Conservation (phyloP, 1,140 invertebrate species). For the Ephestia elutella region DNA sequence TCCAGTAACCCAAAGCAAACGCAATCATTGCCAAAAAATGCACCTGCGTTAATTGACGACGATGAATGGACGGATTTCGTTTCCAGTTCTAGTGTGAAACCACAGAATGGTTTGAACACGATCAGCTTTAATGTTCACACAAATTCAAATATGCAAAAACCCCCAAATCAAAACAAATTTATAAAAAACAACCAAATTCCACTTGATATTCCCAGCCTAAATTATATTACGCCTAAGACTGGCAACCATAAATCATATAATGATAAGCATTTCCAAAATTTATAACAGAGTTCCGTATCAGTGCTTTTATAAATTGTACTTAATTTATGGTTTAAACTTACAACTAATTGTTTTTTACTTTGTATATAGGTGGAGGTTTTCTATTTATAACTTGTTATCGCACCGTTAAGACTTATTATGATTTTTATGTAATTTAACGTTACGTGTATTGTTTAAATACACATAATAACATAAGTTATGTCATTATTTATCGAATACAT, state of each 20-base stretch:
- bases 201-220: constrained; percentile 57
- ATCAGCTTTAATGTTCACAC: constrained; percentile 66
- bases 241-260: constrained; percentile 40
- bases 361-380: constrained; percentile 40
- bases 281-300: constrained; percentile 53
- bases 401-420: not conserved
- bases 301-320: constrained; percentile 34
- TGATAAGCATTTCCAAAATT: constrained; percentile 68
- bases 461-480: not conserved
- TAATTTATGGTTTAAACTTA: constrained; percentile 29
- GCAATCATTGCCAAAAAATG: constrained; percentile 42
- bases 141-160: constrained; percentile 54
- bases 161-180: constrained; percentile 35
- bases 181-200: constrained; percentile 43
- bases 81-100: constrained; percentile 71
- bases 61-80: constrained; percentile 80
- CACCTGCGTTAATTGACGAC: constrained; percentile 58
- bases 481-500: not conserved
- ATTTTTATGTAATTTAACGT: not conserved
- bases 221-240: constrained; percentile 63
- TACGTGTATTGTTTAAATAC: not conserved
- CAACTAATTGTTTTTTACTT: not conserved
- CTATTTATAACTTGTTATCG: not conserved
- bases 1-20: constrained; percentile 67
- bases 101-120: constrained; percentile 59